Conservation (phyloP, 1,140 invertebrate species). For the Drosophila jambulina region DNA sequence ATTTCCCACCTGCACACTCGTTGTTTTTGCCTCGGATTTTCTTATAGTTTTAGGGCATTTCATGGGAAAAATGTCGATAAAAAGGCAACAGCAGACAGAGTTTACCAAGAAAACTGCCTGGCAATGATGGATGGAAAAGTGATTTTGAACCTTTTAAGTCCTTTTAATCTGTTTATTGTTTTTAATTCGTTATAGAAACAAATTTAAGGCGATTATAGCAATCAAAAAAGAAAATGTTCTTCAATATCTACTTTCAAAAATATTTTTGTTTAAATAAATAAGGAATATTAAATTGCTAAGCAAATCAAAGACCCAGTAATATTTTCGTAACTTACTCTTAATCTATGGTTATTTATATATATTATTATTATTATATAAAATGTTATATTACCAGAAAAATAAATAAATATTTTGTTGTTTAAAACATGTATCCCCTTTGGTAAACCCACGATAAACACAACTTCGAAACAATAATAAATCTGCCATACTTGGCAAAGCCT, state of each 20-base stretch:
- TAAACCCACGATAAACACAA: not conserved
- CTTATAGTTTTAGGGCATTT: conserved; percentile 19
- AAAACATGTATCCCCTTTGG: no score
- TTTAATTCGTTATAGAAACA: no score
- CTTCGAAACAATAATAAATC: conserved; percentile 11
- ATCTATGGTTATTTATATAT: not conserved
- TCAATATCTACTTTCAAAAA: not conserved
- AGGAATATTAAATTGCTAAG: not conserved
- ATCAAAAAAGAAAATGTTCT: not conserved
- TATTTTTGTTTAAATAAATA: not conserved
- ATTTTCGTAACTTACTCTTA: not conserved
- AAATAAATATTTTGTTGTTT: no score
- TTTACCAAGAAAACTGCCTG: not conserved
- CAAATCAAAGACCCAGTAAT: not conserved
- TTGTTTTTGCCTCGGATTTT: not conserved
- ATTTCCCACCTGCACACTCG: conserved; percentile 22
- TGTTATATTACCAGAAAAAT: no score
- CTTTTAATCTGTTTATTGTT: not conserved
- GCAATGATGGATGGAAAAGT: not conserved
- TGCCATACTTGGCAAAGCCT: not conserved
- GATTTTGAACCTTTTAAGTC: not conserved
- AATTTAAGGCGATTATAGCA: not conserved
- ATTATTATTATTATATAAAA: no score
- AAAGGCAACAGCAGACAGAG: not conserved
- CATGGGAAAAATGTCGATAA: conserved; percentile 9